Conservation (phyloP, 1,140 invertebrate species). For the Leptinotarsa texana region DNA sequence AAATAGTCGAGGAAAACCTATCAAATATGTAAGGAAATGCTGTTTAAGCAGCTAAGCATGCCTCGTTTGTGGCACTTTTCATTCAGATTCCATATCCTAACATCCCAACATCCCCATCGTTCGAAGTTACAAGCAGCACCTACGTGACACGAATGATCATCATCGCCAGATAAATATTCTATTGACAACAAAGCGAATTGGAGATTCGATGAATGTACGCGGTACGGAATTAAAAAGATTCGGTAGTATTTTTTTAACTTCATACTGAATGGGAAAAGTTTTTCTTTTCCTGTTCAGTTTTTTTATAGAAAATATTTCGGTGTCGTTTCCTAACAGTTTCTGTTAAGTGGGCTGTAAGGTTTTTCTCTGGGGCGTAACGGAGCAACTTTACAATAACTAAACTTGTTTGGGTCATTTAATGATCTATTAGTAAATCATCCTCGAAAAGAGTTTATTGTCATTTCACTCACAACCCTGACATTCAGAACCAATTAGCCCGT, state of each 20-base stretch:
- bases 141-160: slow-evolving; percentile 51
- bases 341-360: no score
- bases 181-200: slow-evolving; percentile 51
- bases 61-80: slow-evolving; percentile 50
- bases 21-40: slow-evolving; percentile 22
- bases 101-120: slow-evolving; percentile 40
- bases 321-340: no score
- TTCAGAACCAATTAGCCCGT: no score
- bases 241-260: neutral
- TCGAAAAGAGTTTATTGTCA: no score
- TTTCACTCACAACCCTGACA: no score
- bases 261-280: no score
- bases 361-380: no score
- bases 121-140: slow-evolving; percentile 50
- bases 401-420: no score
- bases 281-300: no score
- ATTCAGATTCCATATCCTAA: slow-evolving; percentile 52
- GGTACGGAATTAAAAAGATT: neutral
- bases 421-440: no score
- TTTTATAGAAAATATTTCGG: no score
- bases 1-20: neutral
- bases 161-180: slow-evolving; percentile 49
- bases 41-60: slow-evolving; percentile 44
- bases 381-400: no score
- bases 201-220: neutral